Evolutionary conservation across 2,797 vertebrate genomes (phyloP), one percentile per base, ranked within the genome.

Genomic region (Malacoraja senta): DNA sequence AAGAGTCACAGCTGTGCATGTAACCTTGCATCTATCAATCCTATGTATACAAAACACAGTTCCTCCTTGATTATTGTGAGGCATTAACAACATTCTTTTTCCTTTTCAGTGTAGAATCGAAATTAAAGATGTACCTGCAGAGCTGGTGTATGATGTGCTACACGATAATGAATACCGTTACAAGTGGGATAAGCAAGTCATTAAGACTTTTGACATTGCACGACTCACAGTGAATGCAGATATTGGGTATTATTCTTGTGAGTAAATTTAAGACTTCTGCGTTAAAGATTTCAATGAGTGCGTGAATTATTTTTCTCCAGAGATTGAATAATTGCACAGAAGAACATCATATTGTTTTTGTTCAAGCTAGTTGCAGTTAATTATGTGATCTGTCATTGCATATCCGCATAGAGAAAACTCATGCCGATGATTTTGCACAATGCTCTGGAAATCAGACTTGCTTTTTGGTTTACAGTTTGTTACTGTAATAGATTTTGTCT

Each of bases 161-260:
- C 97, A 96, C 0, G 97, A 97, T 26, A 80, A 95, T 0, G 6
- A 94, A 74, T 97, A 97, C 94, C 95, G 96, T 1, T 95, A 94
- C 93, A 94, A 93, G 1, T 97, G 97, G 98, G 97, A 98, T 83
- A 91, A 95, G 19, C 94, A 94, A 0, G 95, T 97, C 96, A 32
- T 95, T 7, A 96, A 97, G 63, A 96, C 95, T 2, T 96, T 38
- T 26, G 97, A 97, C 95, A 97, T 98, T 0, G 96, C 96, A 93
- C 95, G 94, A 1, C 94, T 98, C 12, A 95, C 96, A 7, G 93
- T 93, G 13, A 97, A 96, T 0, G 94, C 97, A 15, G 97, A 97
- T 61, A 94, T 97, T 90, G 97, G 97, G 68, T 98, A 97, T 94
- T 97, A 96, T 38, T 96, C 97, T 71, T 97, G 97, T 98, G 94